A percentile compares a stretch with the other conserved stretches of the same genome.
Evolutionary conservation across 1,140 invertebrate genomes (phyloP).

Genomic region (Bombyx mori): ASM3026992v2 NC_085111.1:5876001-5876500

Average conservation of each 20-base stretch:
- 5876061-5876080: slow-evolving; percentile 51
- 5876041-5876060: slow-evolving; percentile 52
- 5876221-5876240: slow-evolving; percentile 64
- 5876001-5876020: slow-evolving; percentile 40
- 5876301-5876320: slow-evolving; percentile 37
- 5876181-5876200: slow-evolving; percentile 65
- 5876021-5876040: slow-evolving; percentile 39
- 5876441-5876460: slow-evolving; percentile 53
- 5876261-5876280: slow-evolving; percentile 55
- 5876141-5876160: slow-evolving; percentile 37
- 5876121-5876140: slow-evolving; percentile 41
- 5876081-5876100: slow-evolving; percentile 69
- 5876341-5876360: slow-evolving; percentile 34
- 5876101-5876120: slow-evolving; percentile 66
- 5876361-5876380: slow-evolving; percentile 36
- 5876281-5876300: slow-evolving; percentile 24
- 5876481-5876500: slow-evolving; percentile 55
- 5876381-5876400: slow-evolving; percentile 34
- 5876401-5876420: slow-evolving; percentile 34
- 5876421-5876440: slow-evolving; percentile 57
- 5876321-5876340: slow-evolving; percentile 50
- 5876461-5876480: slow-evolving; percentile 58
- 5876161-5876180: slow-evolving; percentile 60
- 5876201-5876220: slow-evolving; percentile 70
- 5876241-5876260: slow-evolving; percentile 56